phyloP scores from a whole-genome alignment of 92 coral and sea anemone genomes.

The Paramuricea clavata region DNA sequence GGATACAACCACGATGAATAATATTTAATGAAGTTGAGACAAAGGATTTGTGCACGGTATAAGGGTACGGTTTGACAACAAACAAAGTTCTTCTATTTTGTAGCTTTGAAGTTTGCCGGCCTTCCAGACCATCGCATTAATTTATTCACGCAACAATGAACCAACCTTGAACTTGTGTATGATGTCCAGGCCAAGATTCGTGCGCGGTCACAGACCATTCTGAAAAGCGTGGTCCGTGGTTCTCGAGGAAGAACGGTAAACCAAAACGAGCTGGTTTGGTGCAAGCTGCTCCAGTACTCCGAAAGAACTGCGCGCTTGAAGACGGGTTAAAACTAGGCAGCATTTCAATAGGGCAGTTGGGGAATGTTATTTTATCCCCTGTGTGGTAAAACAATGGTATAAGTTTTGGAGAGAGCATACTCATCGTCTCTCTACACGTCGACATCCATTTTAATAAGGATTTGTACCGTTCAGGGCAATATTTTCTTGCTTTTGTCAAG shows the following conservation, averaged over 20 bases:
- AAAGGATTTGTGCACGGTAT: too few species aligned
- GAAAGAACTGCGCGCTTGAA: constrained; percentile 88
- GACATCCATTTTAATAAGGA: constrained; percentile 71
- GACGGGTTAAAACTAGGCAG: constrained; percentile 92
- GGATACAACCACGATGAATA: too few species aligned
- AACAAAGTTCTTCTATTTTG: too few species aligned
- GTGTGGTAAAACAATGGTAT: constrained; percentile 79
- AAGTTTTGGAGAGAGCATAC: constrained; percentile 88
- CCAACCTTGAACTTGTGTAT: constrained; percentile 92
- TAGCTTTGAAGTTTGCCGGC: too few species aligned
- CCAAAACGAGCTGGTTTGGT: constrained; percentile 76
- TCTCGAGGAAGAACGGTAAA: constrained; percentile 86
- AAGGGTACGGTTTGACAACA: too few species aligned
- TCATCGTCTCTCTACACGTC: constrained; percentile 80
- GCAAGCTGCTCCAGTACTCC: constrained; percentile 57
- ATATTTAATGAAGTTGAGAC: too few species aligned
- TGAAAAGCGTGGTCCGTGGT: constrained; percentile 86
- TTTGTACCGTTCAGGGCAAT: constrained; percentile 84
- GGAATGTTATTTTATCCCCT: constrained; percentile 80
- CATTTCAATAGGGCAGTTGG: constrained; percentile 95
- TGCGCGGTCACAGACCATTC: constrained; percentile 98
- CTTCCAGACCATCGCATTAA: too few species aligned
- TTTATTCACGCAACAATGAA: too few species aligned
- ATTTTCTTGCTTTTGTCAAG: constrained; percentile 71
- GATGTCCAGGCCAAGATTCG: constrained; percentile 94